These are phyloP conservation scores for Aegotheles bennettii DNA, from an alignment of 2,113 vertebrate species.

Conservation along the genomic window DNA sequence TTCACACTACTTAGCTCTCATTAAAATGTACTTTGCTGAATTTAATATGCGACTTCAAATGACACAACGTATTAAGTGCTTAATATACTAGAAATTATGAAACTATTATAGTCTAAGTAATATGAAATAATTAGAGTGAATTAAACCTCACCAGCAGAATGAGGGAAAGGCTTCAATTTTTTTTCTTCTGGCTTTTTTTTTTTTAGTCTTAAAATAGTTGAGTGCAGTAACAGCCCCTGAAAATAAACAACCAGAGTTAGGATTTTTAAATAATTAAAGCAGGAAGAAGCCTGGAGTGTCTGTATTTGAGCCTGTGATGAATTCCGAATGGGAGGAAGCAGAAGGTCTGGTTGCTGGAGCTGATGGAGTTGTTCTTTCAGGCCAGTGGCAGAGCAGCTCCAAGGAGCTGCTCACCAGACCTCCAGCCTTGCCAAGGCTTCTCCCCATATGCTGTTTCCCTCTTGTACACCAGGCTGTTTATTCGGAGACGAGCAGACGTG, in stretches of 20 bases:
- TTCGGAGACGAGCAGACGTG: neutral
- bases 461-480: neutral
- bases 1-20: conserved; percentile 81
- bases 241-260: conserved; percentile 35
- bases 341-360: neutral
- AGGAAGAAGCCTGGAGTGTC: neutral
- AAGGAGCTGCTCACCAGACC: neutral
- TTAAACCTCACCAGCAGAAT: conserved; percentile 67
- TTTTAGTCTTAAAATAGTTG: neutral
- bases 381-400: conserved; percentile 1
- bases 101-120: conserved; percentile 74
- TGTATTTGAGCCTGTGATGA: neutral
- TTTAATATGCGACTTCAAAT: conserved; percentile 80
- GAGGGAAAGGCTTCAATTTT: conserved; percentile 61
- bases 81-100: conserved; percentile 88
- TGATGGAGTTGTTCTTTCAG: conserved; percentile 38
- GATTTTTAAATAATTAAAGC: conserved; percentile 61
- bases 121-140: conserved; percentile 80
- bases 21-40: conserved; percentile 84
- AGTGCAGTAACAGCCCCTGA: neutral
- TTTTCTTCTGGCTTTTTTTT: neutral
- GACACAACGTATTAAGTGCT: conserved; percentile 85
- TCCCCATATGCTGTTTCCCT: neutral
- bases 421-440: neutral
- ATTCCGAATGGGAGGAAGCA: neutral